Evolutionary conservation across 1,140 invertebrate species (phyloP), one percentile per base, ranked within the genome.

Genomic region (Bombus difficillimus): DNA sequence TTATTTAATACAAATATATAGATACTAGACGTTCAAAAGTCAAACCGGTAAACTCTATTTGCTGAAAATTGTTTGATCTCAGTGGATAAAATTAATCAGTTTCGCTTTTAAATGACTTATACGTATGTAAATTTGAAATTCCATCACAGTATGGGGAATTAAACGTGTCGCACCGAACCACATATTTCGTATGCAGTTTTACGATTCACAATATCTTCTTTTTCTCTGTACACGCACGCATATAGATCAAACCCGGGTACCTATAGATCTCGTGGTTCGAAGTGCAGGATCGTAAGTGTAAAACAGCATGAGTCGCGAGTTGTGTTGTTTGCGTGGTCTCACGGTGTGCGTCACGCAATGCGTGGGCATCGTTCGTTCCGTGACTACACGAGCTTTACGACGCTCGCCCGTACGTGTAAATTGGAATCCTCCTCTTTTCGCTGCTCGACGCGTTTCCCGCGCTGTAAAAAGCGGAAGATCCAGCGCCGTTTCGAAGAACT

Each of bases 351-450:
- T 86, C 84, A 75, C 84, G 80, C 72, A 86, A 86, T 34, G 80
- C 84, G 80, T 82, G 71, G 84, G 72, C 79, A 73, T 41, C 66
- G 77, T 71, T 85, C 12, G 41, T 85, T 75, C 47, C 72, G 80
- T 75, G 71, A 80, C 79, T 86, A 71, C 72, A 82, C 59, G n/a
- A 71, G 43, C 47, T 81, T 86, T 81, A 86, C 71, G 79, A 81
- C 34, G 12, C 64, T 82, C 69, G 80, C 84, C 43, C 71, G 68
- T 86, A 86, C 84, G 80, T 82, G 80, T 86, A 86, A 86, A 86
- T 86, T 82, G 80, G 78, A 82, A 74, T 82, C 62, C 71, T 57
- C 62, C 37, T 68, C 39, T 57, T 39, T 62, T 41, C 37, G 47
- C 8, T 80, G 34, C 37, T 53, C 34, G 66, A 15, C 68, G 57